Percentiles rank a stretch among this genome's conserved stretches.
phyloP scores from a whole-genome alignment of 2,797 vertebrate genomes.

The Schizopygopsis pylzovi region DNA sequence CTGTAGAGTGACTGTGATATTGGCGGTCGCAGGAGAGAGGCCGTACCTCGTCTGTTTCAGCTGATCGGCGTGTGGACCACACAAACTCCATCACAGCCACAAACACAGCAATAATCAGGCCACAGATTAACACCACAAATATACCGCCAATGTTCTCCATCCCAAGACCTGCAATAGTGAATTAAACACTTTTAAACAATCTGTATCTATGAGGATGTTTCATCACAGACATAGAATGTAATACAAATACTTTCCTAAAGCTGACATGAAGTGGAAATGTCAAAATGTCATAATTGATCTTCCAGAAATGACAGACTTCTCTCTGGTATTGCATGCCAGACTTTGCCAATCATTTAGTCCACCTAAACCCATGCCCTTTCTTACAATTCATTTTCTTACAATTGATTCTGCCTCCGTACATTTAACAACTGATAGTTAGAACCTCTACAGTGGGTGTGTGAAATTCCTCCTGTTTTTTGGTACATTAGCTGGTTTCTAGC shows the following conservation, averaged over 20 bases:
- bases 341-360: neutral
- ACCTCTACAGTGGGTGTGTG: neutral
- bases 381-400: neutral
- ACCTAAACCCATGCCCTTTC: neutral
- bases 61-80: constrained; percentile 90
- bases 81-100: constrained; percentile 95
- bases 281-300: neutral
- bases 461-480: neutral
- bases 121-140: constrained; percentile 93
- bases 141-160: constrained; percentile 97
- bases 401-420: neutral
- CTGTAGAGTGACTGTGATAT: constrained; percentile 81
- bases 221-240: neutral
- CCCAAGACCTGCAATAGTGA: constrained; percentile 81
- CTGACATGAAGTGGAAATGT: neutral
- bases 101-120: constrained; percentile 92
- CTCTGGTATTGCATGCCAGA: neutral
- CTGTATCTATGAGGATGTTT: neutral
- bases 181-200: constrained; percentile 8
- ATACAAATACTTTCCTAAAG: neutral
- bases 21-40: constrained; percentile 75
- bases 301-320: neutral
- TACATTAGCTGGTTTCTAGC: neutral
- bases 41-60: constrained; percentile 86
- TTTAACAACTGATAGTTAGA: neutral